Evolutionary conservation across 2,888 invertebrate species (phyloP), one percentile per base, ranked within the genome.

Genomic region (Synergus gifuensis): DNA sequence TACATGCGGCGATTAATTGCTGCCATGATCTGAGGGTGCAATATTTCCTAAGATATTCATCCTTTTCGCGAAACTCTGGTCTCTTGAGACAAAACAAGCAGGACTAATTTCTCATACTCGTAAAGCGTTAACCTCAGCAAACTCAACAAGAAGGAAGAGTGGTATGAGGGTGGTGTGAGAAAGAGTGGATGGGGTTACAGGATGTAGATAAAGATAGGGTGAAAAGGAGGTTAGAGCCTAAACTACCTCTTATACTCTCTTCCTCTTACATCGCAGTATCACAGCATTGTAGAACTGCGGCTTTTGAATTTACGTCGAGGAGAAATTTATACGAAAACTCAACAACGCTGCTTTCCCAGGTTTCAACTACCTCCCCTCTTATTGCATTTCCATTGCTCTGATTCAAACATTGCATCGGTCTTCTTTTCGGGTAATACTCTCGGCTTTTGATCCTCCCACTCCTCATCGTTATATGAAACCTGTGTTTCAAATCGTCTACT

Each of bases 261-360:
- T 28, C 44, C 62, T 16, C 63, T 64, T 49, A 8, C 36, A 44
- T 16, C 7, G 36, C 46, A 63, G 62, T 62, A 22, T 69, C 69
- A 16, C 14, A 16, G 49, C 14, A 63, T 63, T 64, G 64, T 63
- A 46, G 66, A 69, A 66, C 67, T 64, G 77, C 82, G 79, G 80
- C 84, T 85, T 87, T 87, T 86, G 88, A 88, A 87, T 88, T 85
- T 83, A 86, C 86, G 86, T 85, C 84, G 87, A 85, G 83, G 85
- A 85, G 87, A 88, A 89, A 89, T 90, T 89, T 90, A 89, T 88
- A 87, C 86, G 87, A 86, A 87, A 89, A 89, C 87, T 88, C 84
- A 84, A 87, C 86, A 85, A 88, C 86, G 85, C 85, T 86, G 18
- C 76, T 78, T 46, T 49, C 77, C 76, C 78, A 78, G 73, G 49